phyloP scores from a whole-genome alignment of 2,113 vertebrate species.

The Osmerus eperlanus region DNA sequence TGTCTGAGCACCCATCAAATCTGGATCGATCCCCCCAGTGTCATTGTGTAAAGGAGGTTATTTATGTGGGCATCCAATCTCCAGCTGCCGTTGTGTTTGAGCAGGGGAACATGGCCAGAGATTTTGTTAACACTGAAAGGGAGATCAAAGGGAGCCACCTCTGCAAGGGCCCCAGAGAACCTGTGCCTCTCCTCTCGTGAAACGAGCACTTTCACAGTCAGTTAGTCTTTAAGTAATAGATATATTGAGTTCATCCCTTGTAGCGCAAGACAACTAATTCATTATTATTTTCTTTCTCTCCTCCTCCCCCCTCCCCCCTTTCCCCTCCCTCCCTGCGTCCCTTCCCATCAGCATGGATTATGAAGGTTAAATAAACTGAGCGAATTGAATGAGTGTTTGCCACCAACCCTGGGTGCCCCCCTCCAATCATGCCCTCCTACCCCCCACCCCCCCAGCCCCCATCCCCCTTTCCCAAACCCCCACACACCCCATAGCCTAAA shows the following conservation, averaged over 20 bases:
- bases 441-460: constrained; percentile 25
- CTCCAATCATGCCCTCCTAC: constrained; percentile 49
- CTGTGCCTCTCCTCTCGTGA: constrained; percentile 82
- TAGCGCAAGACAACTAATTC: constrained; percentile 98
- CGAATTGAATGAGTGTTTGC: constrained; percentile 86
- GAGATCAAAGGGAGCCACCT: constrained; percentile 91
- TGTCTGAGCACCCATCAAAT: constrained; percentile 97
- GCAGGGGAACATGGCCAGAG: constrained; percentile 95
- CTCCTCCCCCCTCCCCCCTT: constrained; percentile 30
- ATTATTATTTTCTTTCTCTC: constrained; percentile 82
- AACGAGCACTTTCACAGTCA: constrained; percentile 96
- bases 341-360: constrained; percentile 89
- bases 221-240: constrained; percentile 99
- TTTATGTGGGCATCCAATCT: constrained; percentile 99
- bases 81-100: constrained; percentile 96
- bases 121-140: constrained; percentile 99
- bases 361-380: constrained; percentile 98
- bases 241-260: constrained; percentile 99
- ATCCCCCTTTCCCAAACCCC: constrained; percentile 24
- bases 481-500: constrained; percentile 60
- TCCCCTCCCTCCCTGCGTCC: constrained; percentile 11
- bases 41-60: constrained; percentile 94
- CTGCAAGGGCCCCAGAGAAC: constrained; percentile 81
- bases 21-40: constrained; percentile 90
- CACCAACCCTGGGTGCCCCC: constrained; percentile 48